Percentiles rank a stretch among this genome's conserved stretches.
Evolutionary conservation across 2,888 invertebrate genomes (phyloP).

Genomic region (Rhyacophila evoluta): DNA sequence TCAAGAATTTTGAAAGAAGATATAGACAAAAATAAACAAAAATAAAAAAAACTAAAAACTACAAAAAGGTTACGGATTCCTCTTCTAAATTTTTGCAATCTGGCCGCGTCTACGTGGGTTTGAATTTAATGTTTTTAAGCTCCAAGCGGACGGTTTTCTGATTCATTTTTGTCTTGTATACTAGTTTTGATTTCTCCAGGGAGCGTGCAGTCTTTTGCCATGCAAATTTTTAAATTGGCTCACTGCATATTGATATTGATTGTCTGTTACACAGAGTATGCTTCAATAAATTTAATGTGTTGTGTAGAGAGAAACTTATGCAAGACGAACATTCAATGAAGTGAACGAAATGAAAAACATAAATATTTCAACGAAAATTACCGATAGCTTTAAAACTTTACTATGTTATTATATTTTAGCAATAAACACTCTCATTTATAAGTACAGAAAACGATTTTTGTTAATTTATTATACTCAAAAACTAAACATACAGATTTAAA

Average conservation of each 20-base stretch:
- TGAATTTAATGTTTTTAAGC: constrained; percentile 6
- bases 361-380: constrained; percentile 7
- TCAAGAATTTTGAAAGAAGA: no score
- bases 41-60: no score
- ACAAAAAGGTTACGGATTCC: no score
- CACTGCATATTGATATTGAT: constrained; percentile 38
- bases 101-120: not conserved
- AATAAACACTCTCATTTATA: no score
- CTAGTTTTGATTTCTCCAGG: constrained; percentile 40
- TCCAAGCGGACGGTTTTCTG: not conserved
- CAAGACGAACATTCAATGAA: not conserved
- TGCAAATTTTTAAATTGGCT: constrained; percentile 46
- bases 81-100: not conserved
- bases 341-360: not conserved
- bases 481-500: no score
- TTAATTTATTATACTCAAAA: no score
- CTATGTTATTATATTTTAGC: no score
- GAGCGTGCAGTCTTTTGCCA: constrained; percentile 36
- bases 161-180: not conserved
- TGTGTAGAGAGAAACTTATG: not conserved
- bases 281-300: constrained; percentile 14
- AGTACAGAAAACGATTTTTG: no score
- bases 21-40: no score
- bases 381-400: no score
- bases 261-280: not conserved